Base-by-base conservation (phyloP, 1,140 invertebrate species). In the Anthonomus grandis region DNA sequence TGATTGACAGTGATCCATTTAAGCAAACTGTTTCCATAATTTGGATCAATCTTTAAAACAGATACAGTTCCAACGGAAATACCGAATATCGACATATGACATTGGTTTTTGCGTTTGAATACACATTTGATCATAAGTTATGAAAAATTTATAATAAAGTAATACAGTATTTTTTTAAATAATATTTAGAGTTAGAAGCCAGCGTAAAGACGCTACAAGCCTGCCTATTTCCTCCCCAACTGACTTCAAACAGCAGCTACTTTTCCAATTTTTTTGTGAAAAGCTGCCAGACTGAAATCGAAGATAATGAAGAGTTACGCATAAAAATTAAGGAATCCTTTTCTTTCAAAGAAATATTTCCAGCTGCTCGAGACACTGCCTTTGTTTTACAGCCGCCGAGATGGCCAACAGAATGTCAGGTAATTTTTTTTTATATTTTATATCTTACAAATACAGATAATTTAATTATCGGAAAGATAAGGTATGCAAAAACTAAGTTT, bases 321-420 rank as follows among this genome's bases (percentile, higher is more conserved):
- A 51, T 51, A 37, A 64, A 57, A 53, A 57, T 62, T 27, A 60
- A 52, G 44, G 59, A 64, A 51, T 39, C 56, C 10, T 48, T 56
- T 17, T 82, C 41, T 19, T 15, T 84, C 2, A 75, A 82, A 63
- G 83, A 87, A 67, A 72, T 86, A 23, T 87, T 85, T 72, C 79
- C 83, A 22, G 71, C 85, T 55, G 83, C 82, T 39, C 84, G 81
- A 71, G 81, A 82, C 59, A 69, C 75, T 59, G 76, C 79, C 53
- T 87, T 85, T 65, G 67, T 66, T 36, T 85, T 87, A 64, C 88
- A 91, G 76, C 80, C 82, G 63, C 82, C 89, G 34, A 77, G 89
- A 73, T 93, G 91, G 91, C 92, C 91, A 8, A 84, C 89, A 13
- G 91, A 93, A 75, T 92, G 89, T 74, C 88, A 91, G 78, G 89